Percentiles rank a stretch among this genome's conserved stretches.
Evolutionary conservation across 2,797 vertebrate genomes (phyloP).

Genomic region (Acrossocheilus wenchowensis): DNA sequence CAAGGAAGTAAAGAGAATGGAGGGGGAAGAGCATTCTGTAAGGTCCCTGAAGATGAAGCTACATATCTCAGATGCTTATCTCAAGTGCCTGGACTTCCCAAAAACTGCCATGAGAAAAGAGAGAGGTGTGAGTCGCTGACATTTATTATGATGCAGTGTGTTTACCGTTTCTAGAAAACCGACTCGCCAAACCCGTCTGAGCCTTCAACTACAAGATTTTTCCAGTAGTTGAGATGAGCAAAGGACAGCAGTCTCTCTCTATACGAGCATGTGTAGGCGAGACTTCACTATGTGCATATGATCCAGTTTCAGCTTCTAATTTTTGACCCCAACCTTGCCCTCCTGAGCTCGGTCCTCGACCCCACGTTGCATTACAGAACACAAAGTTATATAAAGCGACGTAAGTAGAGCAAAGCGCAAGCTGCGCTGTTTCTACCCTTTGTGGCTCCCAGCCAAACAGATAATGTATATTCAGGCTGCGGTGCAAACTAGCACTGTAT

Average conservation of each 20-base stretch:
- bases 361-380: conserved; percentile 41
- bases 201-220: conserved; percentile 23
- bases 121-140: conserved; percentile 41
- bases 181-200: conserved; percentile 36
- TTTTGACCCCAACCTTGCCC: conserved; percentile 46
- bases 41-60: conserved; percentile 72
- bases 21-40: conserved; percentile 59
- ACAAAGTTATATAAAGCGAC: conserved; percentile 45
- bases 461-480: conserved; percentile 44
- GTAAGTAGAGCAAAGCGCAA: conserved; percentile 38
- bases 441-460: conserved; percentile 40
- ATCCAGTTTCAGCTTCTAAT: conserved; percentile 51
- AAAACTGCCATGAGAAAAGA: conserved; percentile 46
- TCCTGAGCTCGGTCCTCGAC: conserved; percentile 39
- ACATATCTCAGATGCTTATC: conserved; percentile 75
- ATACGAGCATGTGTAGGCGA: conserved; percentile 43
- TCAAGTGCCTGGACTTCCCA: conserved; percentile 61
- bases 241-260: conserved; percentile 12
- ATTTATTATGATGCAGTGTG: conserved; percentile 49
- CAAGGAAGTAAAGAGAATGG: conserved; percentile 61
- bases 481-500: conserved; percentile 40
- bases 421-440: conserved; percentile 27
- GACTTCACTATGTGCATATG: conserved; percentile 26
- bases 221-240: conserved; percentile 29
- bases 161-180: conserved; percentile 27